phyloP scores from a whole-genome alignment of 1,140 invertebrate species.

The Agrilus planipennis region DNA sequence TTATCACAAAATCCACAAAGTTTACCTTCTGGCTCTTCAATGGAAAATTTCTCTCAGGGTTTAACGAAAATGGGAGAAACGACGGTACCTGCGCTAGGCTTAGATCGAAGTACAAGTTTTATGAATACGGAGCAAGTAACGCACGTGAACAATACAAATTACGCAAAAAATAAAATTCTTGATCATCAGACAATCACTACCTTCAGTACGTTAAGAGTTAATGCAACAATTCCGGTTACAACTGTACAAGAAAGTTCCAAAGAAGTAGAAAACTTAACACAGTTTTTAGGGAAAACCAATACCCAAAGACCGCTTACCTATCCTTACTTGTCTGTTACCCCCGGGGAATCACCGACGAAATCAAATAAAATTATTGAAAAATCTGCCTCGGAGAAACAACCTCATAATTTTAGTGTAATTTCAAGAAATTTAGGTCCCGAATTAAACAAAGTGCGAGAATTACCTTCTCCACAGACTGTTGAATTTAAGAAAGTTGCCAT shows the following conservation, averaged over 20 bases:
- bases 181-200: conserved; percentile 20
- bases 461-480: neutral
- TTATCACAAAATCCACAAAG: conserved; percentile 43
- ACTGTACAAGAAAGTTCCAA: conserved; percentile 5
- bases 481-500: conserved; percentile 1
- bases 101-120: conserved; percentile 11
- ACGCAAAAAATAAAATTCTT: conserved; percentile 31
- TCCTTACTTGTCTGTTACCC: conserved; percentile 26
- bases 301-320: conserved; percentile 28
- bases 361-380: no score
- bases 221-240: conserved; percentile 1
- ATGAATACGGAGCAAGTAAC: conserved; percentile 35
- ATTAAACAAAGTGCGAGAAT: no score
- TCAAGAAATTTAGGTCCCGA: no score
- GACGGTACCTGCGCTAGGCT: neutral
- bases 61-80: neutral
- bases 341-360: no score
- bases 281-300: conserved; percentile 23
- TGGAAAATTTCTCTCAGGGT: neutral
- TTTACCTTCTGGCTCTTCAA: conserved; percentile 3
- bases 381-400: no score
- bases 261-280: conserved; percentile 13
- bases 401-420: no score
- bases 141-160: conserved; percentile 28
- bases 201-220: conserved; percentile 11